phyloP scores from a whole-genome alignment of 2,113 vertebrate genomes.

The Hippopotamus amphibius region DNA sequence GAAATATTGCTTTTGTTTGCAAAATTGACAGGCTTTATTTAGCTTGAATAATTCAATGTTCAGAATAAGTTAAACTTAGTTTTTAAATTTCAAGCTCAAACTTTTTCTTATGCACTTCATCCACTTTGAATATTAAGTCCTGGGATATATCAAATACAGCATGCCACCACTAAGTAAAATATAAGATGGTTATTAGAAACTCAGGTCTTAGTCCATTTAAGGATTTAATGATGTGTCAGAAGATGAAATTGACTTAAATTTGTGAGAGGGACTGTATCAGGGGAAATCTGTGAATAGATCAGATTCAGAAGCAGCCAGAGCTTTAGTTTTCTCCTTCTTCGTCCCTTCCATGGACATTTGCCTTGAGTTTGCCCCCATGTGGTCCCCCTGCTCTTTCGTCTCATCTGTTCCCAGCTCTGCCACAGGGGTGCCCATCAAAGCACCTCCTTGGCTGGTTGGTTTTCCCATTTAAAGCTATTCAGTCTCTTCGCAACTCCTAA shows the following conservation, averaged over 20 bases:
- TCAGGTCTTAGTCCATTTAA: slow-evolving; percentile 76
- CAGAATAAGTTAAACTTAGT: slow-evolving; percentile 4
- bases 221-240: slow-evolving; percentile 76
- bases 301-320: neutral
- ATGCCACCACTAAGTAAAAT: slow-evolving; percentile 66
- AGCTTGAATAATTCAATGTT: neutral
- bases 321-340: neutral
- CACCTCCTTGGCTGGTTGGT: neutral
- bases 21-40: neutral
- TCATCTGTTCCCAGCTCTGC: neutral
- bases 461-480: neutral
- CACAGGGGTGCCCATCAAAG: accelerated
- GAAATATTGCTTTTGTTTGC: neutral
- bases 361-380: accelerated
- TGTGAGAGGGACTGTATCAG: slow-evolving; percentile 19
- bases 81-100: slow-evolving; percentile 11
- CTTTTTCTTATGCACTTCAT: slow-evolving; percentile 60
- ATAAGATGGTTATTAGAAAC: slow-evolving; percentile 70
- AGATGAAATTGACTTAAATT: slow-evolving; percentile 65
- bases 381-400: neutral
- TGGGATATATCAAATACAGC: slow-evolving; percentile 57
- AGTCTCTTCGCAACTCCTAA: neutral
- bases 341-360: accelerated
- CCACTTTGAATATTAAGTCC: slow-evolving; percentile 61
- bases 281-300: slow-evolving; percentile 41